phyloP scores from a whole-genome alignment of 2,113 vertebrate species.

The Boleophthalmus pectinirostris region DNA sequence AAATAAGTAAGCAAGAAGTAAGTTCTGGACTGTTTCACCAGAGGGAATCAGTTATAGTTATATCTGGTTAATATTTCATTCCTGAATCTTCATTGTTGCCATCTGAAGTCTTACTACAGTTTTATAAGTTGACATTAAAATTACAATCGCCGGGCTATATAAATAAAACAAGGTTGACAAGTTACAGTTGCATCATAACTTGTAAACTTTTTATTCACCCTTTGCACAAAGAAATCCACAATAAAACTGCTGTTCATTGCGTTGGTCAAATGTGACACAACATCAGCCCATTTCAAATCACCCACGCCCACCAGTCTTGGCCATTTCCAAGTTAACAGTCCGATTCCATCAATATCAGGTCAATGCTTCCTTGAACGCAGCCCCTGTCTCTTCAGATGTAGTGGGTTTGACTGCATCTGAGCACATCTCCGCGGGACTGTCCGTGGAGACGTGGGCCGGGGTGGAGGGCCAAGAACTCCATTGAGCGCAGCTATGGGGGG shows the following conservation, averaged over 20 bases:
- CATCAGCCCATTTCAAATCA: background rate
- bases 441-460: slow-evolving; percentile 59
- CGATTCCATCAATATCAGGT: background rate
- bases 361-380: background rate
- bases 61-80: background rate
- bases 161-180: background rate
- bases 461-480: slow-evolving; percentile 67
- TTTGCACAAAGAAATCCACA: background rate
- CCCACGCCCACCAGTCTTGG: background rate
- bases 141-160: background rate
- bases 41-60: no score
- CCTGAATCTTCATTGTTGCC: no score
- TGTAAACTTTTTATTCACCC: background rate
- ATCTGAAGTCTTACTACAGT: background rate
- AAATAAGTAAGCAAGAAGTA: background rate
- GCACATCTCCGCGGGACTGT: slow-evolving; percentile 57
- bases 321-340: background rate
- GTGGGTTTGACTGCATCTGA: slow-evolving; percentile 29
- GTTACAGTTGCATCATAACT: background rate
- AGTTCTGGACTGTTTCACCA: background rate
- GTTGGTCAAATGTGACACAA: background rate
- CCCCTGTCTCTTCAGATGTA: slow-evolving; percentile 15
- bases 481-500: slow-evolving; percentile 72
- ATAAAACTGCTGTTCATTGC: background rate
- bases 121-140: background rate